A percentile compares a stretch with the other conserved stretches of the same genome.
phyloP scores from a whole-genome alignment of 2,113 vertebrate species.

The Sardina pilchardus region DNA sequence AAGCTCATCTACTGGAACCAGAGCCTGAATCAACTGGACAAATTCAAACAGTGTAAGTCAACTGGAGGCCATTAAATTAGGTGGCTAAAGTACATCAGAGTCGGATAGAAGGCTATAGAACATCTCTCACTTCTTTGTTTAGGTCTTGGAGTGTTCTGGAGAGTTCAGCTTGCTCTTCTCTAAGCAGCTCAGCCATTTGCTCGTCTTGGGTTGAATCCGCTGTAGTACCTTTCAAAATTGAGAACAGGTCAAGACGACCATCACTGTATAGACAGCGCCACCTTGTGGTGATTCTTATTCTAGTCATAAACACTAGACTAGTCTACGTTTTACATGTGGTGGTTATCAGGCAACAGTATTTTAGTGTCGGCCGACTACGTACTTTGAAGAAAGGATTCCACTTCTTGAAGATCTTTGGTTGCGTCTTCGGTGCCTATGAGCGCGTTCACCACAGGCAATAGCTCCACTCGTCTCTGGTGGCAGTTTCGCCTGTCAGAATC shows the following conservation, averaged over 20 bases:
- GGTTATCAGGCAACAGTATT: no score
- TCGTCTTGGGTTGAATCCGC: conserved; percentile 77
- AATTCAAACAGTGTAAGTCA: background rate
- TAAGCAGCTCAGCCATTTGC: conserved; percentile 76
- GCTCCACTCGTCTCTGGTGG: conserved; percentile 44
- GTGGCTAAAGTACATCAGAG: background rate
- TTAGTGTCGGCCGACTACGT: conserved; percentile 44
- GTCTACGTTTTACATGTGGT: no score
- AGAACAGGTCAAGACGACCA: background rate
- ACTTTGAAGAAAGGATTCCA: conserved; percentile 56
- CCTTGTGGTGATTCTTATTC: background rate
- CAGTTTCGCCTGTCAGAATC: conserved; percentile 59
- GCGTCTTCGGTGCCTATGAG: conserved; percentile 39
- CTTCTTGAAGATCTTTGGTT: conserved; percentile 56
- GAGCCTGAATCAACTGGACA: conserved; percentile 77
- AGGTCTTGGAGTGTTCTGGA: conserved; percentile 66
- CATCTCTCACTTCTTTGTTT: conserved; percentile 74
- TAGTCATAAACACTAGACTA: background rate
- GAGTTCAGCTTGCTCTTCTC: conserved; percentile 80
- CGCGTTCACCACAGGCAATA: conserved; percentile 49
- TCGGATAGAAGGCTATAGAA: no score
- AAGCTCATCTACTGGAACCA: conserved; percentile 80
- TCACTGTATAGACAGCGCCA: no score
- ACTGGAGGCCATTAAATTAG: background rate
- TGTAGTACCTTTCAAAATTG: conserved; percentile 41